phyloP scores from a whole-genome alignment of 2,113 vertebrate species.

The Pangasianodon hypophthalmus region DNA sequence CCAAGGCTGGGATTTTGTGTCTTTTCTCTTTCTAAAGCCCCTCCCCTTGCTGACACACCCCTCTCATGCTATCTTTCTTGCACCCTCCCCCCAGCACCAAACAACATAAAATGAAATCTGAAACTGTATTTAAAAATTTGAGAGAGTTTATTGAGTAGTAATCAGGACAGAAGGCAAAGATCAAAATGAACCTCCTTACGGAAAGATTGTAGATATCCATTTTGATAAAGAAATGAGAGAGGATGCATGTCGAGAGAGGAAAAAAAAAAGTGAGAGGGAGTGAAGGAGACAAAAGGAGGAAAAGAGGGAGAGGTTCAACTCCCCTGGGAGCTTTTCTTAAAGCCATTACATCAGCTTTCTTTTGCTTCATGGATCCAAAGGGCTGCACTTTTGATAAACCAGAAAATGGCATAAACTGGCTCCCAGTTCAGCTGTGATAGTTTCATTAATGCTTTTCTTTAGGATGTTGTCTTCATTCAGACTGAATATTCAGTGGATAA shows the following conservation, averaged over 20 bases:
- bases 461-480: not conserved
- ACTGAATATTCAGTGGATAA: not conserved
- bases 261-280: conserved; percentile 19
- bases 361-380: conserved; percentile 71
- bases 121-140: conserved; percentile 41
- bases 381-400: conserved; percentile 67
- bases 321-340: conserved; percentile 75
- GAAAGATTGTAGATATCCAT: conserved; percentile 47
- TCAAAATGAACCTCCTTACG: not conserved
- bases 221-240: conserved; percentile 49
- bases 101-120: conserved; percentile 59
- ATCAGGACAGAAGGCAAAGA: conserved; percentile 12
- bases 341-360: conserved; percentile 78
- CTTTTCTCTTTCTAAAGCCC: conserved; percentile 34
- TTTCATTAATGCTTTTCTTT: not conserved
- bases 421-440: conserved; percentile 63
- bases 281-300: not conserved
- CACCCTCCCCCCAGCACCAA: conserved; percentile 46
- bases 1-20: conserved; percentile 71
- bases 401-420: conserved; percentile 78
- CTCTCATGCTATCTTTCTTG: conserved; percentile 4
- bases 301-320: conserved; percentile 61
- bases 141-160: not conserved
- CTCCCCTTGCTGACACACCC: conserved; percentile 32
- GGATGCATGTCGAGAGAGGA: conserved; percentile 4